phyloP scores from a whole-genome alignment of 2,888 invertebrate genomes.

The Pyrochroa serraticornis region DNA sequence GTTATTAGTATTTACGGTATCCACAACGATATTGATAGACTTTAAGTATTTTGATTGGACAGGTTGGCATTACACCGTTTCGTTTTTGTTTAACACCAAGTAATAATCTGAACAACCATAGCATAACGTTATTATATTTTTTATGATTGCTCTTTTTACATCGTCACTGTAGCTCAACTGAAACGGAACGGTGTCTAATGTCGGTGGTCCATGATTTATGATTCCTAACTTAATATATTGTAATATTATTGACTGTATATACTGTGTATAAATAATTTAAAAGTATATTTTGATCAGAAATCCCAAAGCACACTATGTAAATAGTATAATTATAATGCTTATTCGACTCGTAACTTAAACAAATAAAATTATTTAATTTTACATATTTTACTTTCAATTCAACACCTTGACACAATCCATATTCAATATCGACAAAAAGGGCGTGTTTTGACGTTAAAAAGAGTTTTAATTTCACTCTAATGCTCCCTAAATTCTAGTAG shows the following conservation, averaged over 20 bases:
- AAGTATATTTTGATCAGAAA: slow-evolving; percentile 56
- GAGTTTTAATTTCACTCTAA: no score
- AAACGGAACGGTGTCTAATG: slow-evolving; percentile 21
- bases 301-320: slow-evolving; percentile 56
- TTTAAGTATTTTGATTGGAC: slow-evolving; percentile 44
- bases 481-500: no score
- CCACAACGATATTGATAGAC: slow-evolving; percentile 49
- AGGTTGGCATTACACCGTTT: slow-evolving; percentile 22
- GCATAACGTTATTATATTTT: no score
- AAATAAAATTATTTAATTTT: slow-evolving; percentile 54
- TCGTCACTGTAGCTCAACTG: not conserved
- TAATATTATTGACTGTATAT: slow-evolving; percentile 43
- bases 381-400: slow-evolving; percentile 6
- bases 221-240: slow-evolving; percentile 39
- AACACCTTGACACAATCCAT: not conserved
- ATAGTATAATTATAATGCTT: slow-evolving; percentile 53
- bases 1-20: slow-evolving; percentile 35
- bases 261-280: slow-evolving; percentile 50
- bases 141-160: slow-evolving; percentile 3
- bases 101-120: not conserved
- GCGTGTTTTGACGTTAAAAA: no score
- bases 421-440: no score
- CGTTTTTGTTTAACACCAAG: slow-evolving; percentile 26
- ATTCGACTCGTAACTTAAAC: slow-evolving; percentile 50
- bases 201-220: slow-evolving; percentile 32